Conservation (phyloP, 2,113 vertebrate species). For the Cryptotis parvus region DNA sequence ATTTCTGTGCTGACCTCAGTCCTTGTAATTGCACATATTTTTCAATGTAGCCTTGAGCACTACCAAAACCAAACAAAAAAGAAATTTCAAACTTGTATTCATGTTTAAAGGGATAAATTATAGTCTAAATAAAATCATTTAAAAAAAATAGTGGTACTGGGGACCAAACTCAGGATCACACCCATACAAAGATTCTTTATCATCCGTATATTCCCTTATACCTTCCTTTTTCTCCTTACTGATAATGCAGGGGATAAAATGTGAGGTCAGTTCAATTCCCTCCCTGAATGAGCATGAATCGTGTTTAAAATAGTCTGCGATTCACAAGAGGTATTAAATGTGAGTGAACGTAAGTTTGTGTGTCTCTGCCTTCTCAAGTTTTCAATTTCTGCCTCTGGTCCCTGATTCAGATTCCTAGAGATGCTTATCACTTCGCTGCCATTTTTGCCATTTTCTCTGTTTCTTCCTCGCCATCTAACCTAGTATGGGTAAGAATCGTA, state of each 20-base stretch:
- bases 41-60: not conserved
- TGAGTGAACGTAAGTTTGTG: not conserved
- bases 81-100: too few relatives aligned
- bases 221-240: too few relatives aligned
- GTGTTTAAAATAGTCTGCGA: not conserved
- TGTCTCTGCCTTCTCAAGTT: not conserved
- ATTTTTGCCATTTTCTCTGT: not conserved
- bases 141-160: too few relatives aligned
- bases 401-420: not conserved
- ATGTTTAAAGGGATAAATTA: too few relatives aligned
- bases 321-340: not conserved
- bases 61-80: too few relatives aligned
- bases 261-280: accelerated
- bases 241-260: not conserved
- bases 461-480: not conserved
- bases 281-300: not conserved
- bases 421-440: not conserved
- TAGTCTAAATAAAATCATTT: too few relatives aligned
- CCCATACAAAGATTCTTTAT: too few relatives aligned
- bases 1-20: not conserved
- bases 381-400: not conserved
- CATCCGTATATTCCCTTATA: too few relatives aligned
- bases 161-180: not conserved
- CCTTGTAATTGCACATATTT: not conserved
- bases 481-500: not conserved